Percentiles rank a stretch among this genome's conserved stretches.
Evolutionary conservation across 2,797 vertebrate species (phyloP).

Genomic region (Telmatherina bonti): DNA sequence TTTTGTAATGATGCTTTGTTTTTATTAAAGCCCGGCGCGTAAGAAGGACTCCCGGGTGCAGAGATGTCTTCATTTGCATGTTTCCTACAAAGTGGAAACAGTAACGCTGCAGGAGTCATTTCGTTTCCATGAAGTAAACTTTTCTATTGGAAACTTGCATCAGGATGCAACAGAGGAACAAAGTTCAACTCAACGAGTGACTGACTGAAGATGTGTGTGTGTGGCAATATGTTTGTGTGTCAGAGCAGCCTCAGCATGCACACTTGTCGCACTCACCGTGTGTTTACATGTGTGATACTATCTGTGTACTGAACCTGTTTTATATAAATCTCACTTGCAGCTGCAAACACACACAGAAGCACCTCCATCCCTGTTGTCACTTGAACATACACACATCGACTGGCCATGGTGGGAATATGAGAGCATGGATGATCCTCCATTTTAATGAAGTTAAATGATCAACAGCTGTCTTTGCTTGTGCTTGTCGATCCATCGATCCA

Average conservation of each 20-base stretch:
- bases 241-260: too few species aligned
- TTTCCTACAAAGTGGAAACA: not conserved
- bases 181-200: constrained; percentile 9
- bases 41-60: constrained; percentile 13
- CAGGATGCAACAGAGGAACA: not conserved
- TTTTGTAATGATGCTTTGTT: too few species aligned
- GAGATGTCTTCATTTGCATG: constrained; percentile 21
- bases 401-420: too few species aligned
- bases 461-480: too few species aligned
- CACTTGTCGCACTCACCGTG: constrained; percentile 27
- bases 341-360: constrained; percentile 72
- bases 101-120: not conserved
- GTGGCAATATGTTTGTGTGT: constrained; percentile 20
- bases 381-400: constrained; percentile 70
- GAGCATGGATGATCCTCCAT: too few species aligned
- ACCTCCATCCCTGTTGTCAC: constrained; percentile 52
- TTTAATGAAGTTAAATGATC: too few species aligned
- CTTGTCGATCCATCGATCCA: too few species aligned
- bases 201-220: constrained; percentile 7
- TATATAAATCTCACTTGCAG: constrained; percentile 67
- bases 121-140: not conserved
- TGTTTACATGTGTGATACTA: constrained; percentile 60
- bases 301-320: constrained; percentile 69
- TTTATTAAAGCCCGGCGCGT: too few species aligned
- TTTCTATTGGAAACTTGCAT: constrained; percentile 3